Percentiles rank a stretch among this genome's conserved stretches.
These are phyloP conservation scores for Papilio machaon DNA, from an alignment of 1,140 invertebrate species.

Conservation along the genomic window DNA sequence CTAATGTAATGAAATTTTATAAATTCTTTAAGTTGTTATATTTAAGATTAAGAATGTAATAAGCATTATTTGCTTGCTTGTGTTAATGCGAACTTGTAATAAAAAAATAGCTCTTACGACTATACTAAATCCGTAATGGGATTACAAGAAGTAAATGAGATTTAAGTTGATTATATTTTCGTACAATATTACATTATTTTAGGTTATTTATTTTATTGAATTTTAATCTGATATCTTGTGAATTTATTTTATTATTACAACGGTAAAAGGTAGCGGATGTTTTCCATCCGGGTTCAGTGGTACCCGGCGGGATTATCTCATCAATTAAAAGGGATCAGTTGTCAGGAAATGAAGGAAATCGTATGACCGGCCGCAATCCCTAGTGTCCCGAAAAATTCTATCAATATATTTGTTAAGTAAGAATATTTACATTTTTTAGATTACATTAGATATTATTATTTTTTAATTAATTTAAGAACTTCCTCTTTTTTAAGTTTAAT, in stretches of 20 bases:
- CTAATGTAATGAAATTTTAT: slow-evolving; percentile 31
- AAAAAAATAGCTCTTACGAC: background rate
- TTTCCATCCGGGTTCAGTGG: background rate
- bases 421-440: too few species aligned
- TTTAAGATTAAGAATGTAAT: slow-evolving; percentile 19
- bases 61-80: background rate
- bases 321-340: background rate
- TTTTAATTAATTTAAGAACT: too few species aligned
- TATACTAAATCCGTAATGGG: background rate
- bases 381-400: background rate
- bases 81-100: background rate
- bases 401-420: background rate
- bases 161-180: background rate
- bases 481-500: too few species aligned
- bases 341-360: background rate
- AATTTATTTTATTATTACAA: background rate
- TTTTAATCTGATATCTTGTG: background rate
- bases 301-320: background rate
- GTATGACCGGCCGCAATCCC: background rate
- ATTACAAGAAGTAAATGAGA: background rate
- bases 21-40: background rate
- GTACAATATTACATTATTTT: too few species aligned
- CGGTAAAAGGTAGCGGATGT: background rate
- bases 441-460: too few species aligned
- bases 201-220: too few species aligned